Percentiles rank a stretch among this genome's conserved stretches.
Evolutionary conservation across 2,797 vertebrate genomes (phyloP).

Genomic region (Carduelis carduelis): DNA sequence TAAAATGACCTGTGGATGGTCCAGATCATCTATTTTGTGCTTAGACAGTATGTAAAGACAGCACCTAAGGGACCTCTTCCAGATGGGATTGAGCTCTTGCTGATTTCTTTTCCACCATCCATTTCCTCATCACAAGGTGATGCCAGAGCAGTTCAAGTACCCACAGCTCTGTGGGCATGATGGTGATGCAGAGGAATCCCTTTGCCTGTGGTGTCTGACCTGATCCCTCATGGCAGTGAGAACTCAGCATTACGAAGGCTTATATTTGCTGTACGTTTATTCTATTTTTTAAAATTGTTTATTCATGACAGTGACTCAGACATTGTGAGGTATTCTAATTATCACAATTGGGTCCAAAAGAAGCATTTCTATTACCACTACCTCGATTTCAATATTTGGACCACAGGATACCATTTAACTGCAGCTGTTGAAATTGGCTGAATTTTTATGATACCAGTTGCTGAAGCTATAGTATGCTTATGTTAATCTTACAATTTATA

Average conservation of each 20-base stretch:
- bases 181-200: not conserved
- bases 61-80: not conserved
- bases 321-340: not conserved
- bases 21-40: not conserved
- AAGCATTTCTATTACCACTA: not conserved
- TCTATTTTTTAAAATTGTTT: not conserved
- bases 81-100: not conserved
- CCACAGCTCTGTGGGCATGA: not conserved
- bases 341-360: not conserved
- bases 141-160: not conserved
- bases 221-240: not conserved
- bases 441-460: conserved; percentile 19
- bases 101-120: not conserved
- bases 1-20: not conserved
- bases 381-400: not conserved
- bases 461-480: not conserved
- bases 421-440: conserved; percentile 38
- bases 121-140: not conserved
- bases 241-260: not conserved
- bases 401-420: not conserved
- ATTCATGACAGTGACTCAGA: not conserved
- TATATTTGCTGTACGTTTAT: not conserved
- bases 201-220: not conserved
- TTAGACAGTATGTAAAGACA: not conserved
- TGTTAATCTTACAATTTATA: conserved; percentile 47